Conservation (phyloP, 1,140 invertebrate species). For the Schlechtendalia chinensis region DNA sequence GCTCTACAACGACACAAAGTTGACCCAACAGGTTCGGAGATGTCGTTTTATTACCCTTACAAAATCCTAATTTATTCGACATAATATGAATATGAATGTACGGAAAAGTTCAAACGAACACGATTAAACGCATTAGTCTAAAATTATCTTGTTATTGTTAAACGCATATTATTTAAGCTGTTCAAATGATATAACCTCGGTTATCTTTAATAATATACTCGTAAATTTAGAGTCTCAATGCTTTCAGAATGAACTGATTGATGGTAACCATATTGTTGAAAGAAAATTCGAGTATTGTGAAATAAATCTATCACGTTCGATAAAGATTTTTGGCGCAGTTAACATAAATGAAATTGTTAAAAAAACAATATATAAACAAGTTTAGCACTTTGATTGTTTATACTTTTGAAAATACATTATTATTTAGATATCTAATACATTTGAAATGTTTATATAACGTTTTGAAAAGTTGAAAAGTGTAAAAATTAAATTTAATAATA, state of each 20-base stretch:
- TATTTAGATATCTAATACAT: no score
- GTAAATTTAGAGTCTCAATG: not conserved
- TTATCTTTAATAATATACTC: not conserved
- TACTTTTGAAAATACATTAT: not conserved
- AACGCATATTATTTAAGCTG: not conserved
- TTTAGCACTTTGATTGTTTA: not conserved
- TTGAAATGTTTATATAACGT: not conserved
- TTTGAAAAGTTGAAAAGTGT: not conserved
- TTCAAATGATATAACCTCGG: not conserved
- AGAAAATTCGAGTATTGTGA: not conserved
- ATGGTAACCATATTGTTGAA: constrained; percentile 16
- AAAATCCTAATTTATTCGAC: constrained; percentile 38
- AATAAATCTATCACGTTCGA: not conserved
- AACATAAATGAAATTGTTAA: not conserved
- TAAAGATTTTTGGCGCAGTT: not conserved
- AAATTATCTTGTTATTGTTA: constrained; percentile 5
- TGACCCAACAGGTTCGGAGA: constrained; percentile 9
- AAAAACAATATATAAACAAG: not conserved
- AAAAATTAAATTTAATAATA: not conserved
- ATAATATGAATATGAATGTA: constrained; percentile 20
- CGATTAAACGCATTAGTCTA: not conserved
- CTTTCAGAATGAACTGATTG: constrained; percentile 3
- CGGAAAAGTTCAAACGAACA: not conserved
- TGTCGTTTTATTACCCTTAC: constrained; percentile 17
- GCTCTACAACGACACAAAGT: constrained; percentile 12